Evolutionary conservation across 1,140 invertebrate species (phyloP), one percentile per base, ranked within the genome.

Genomic region (Drosophila arizonae): DNA sequence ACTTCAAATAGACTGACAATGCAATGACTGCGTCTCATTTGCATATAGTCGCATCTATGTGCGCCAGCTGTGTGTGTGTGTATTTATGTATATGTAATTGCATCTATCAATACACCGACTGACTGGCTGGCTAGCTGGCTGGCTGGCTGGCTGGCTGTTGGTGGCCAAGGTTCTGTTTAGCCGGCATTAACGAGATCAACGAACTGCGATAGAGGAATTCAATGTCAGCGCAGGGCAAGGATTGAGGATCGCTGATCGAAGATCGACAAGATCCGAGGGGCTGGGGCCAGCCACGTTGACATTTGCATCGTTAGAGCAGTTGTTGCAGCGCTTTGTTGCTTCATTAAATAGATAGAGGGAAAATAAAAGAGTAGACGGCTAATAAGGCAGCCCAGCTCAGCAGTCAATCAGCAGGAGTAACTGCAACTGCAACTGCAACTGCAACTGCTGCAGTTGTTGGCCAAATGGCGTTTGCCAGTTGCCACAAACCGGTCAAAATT

Each of bases 401-500:
- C 36, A 87, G 81, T 86, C 82, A 86, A 82, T 86, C 79, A 82
- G 79, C 57, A 68, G 60, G 11, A 11, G 36, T 36, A 36, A 39
- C 36, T 11, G 36, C 65, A 66, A 15, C 70, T 74, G 46, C 50
- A 64, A 41, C 56, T 13, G 45, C 55, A 55, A 24, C 36, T 26
- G 33, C 43, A 51, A 52, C 43, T 48, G 58, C 45, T 41, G 52
- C 52, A 68, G 69, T 81, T 81, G 81, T 75, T 85, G 50, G 51
- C 71, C 79, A 77, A 84, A 77, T 85, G 77, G 63, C 70, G 58
- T 78, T 72, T 58, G 72, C 58, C 58, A 48, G 60, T 57, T 51
- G 51, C 74, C 68, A 72, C 76, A 87, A 87, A 87, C 84, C 84
- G 84, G 84, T 87, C 79, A 87, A 87, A 87, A 87, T 88, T 87